phyloP scores from a whole-genome alignment of 2,888 invertebrate genomes.

The Conomelus anceps region DNA sequence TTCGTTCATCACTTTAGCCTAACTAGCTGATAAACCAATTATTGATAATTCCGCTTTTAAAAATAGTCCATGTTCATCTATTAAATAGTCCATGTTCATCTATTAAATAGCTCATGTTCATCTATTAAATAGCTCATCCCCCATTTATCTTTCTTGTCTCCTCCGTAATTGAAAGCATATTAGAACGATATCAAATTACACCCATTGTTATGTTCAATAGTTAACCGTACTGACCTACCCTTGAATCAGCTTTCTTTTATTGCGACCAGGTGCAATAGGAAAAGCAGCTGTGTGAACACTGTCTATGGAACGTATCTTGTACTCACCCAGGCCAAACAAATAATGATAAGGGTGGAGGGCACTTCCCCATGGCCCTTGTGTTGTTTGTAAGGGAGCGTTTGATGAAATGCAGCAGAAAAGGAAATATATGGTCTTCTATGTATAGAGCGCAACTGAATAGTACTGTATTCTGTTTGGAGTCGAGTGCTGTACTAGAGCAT shows the following conservation, averaged over 20 bases:
- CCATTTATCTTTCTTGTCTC: neutral
- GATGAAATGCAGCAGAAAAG: neutral
- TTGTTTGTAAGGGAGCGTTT: neutral
- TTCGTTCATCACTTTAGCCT: neutral
- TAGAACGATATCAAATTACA: neutral
- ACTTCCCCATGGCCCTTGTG: neutral
- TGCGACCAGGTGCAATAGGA: neutral
- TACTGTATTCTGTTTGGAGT: neutral
- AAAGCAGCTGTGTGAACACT: neutral
- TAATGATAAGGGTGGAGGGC: neutral
- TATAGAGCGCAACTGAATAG: neutral
- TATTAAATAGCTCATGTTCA: neutral
- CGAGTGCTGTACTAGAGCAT: neutral
- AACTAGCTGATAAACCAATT: neutral
- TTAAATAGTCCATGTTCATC: neutral
- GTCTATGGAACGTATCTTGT: neutral
- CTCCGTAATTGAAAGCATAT: neutral
- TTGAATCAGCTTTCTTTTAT: neutral
- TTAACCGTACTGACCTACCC: neutral
- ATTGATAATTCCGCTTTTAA: neutral
- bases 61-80: neutral
- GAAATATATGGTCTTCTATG: neutral
- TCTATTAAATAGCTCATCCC: neutral
- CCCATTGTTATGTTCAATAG: neutral
- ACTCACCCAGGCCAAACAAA: neutral